Percentiles rank a stretch among this genome's conserved stretches.
These are phyloP conservation scores for Oceanodroma tethys DNA, from an alignment of 2,113 vertebrate species.

Conservation along the genomic window DNA sequence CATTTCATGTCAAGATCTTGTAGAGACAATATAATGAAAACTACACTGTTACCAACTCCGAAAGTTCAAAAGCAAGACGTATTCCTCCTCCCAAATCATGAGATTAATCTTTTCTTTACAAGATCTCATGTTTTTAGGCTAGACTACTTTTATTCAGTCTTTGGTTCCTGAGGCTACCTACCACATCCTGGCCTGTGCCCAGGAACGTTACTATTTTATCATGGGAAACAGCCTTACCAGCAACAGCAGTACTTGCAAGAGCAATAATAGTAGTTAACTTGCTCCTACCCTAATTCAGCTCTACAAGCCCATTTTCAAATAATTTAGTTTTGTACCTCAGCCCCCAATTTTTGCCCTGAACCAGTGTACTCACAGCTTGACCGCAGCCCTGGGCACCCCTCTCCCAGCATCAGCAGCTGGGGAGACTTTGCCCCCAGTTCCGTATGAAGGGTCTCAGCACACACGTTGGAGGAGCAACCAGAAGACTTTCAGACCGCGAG, in stretches of 20 bases:
- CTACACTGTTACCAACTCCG: not conserved
- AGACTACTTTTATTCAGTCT: not conserved
- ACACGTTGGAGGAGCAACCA: not conserved
- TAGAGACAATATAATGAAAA: not conserved
- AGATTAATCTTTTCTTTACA: not conserved
- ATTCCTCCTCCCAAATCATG: not conserved
- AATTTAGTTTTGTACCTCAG: not conserved
- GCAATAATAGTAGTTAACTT: not conserved
- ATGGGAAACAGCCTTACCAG: not conserved
- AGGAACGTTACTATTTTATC: not conserved
- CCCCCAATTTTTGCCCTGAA: not conserved
- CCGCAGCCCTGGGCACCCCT: not conserved
- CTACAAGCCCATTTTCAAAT: not conserved
- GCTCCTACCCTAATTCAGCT: not conserved
- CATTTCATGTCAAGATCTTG: not conserved
- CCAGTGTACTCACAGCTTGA: no score
- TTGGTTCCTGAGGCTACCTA: not conserved
- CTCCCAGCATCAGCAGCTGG: not conserved
- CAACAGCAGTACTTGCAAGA: accelerated
- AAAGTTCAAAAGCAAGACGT: not conserved
- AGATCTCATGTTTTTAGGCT: not conserved
- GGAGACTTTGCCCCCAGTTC: not conserved
- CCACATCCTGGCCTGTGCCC: not conserved
- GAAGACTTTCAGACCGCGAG: no score
- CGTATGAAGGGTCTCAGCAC: accelerated